A percentile compares a stretch with the other conserved stretches of the same genome.
These are phyloP conservation scores for Lasioglossum malachurum DNA, from an alignment of 2,888 invertebrate species.

Conservation along the genomic window DNA sequence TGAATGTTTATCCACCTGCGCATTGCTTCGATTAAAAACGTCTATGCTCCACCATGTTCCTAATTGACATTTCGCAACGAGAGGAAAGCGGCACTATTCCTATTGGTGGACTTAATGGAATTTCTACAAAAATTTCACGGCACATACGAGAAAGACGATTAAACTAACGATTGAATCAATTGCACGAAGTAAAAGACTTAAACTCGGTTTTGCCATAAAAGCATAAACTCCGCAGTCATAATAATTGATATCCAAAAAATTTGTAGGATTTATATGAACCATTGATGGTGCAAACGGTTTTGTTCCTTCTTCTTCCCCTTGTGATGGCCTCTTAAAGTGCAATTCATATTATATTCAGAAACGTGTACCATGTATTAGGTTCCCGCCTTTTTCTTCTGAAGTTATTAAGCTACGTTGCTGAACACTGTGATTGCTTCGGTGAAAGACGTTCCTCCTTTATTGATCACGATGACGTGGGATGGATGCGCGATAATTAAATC, in stretches of 20 bases:
- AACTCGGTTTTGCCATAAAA: no score
- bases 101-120: not conserved
- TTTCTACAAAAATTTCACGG: not conserved
- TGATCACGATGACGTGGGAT: constrained; percentile 53
- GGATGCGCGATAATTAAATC: constrained; percentile 59
- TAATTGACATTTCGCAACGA: not conserved
- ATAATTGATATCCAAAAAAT: not conserved
- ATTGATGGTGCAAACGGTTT: not conserved
- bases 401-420: constrained; percentile 46
- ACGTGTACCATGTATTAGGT: constrained; percentile 37
- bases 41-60: not conserved
- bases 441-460: constrained; percentile 49
- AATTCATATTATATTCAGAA: constrained; percentile 1
- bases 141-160: not conserved
- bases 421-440: constrained; percentile 45
- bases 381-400: constrained; percentile 5
- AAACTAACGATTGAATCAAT: not conserved
- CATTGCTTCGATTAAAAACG: constrained; percentile 3
- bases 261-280: not conserved
- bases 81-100: not conserved
- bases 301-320: no score
- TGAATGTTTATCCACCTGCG: constrained; percentile 23
- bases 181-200: no score
- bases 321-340: not conserved
- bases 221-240: not conserved